Base-by-base conservation (phyloP, 2,888 invertebrate species). In the Cosmopolites sordidus region DNA sequence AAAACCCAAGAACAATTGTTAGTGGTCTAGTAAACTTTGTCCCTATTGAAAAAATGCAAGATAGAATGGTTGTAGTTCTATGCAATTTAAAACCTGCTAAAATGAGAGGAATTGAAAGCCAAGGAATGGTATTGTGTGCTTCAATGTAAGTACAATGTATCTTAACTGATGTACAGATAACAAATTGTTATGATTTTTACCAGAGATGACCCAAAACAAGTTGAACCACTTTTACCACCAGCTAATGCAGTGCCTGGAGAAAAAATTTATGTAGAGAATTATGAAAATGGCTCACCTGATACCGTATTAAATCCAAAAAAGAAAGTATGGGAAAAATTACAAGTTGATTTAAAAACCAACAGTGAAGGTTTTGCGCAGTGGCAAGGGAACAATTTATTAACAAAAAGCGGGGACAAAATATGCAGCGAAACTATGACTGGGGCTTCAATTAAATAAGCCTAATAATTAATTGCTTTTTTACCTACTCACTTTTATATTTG, bases 41-140 rank as follows among this genome's bases (percentile, higher is more conserved):
- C 14, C 86, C 93, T 9, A 78, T 92, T 47, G 92, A 95, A 67
- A 85, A 95, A 75, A 90, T 98, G 87, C 80, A 87, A 67, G 82
- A 93, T 66, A 82, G 93, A 54, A 78, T 90, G 74, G 97, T 96
- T 3, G 88, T 98, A 2, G 91, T 98, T 2, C 76, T 99, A 44
- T 95, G 95, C 64, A 99, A 99, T 74, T 80, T 99, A 44, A 99
- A 99, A 76, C 87, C 98, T 30, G 94, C 93, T 11, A 98, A 96
- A 79, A 91, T 98, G 86, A 81, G 96, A 60, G 95, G 96, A 44
- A 78, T 96, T 18, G 84, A 89, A 63, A 95, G 95, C 0, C 85
- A 87, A 70, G 96, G 93, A 57, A 95, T 96, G 94, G 89, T 96
- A 30, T 78, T 96, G 43, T 95, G 94, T 78, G 92, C 93, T 12